Evolutionary conservation across 37 sponge, comb jelly and placozoan species (phyloP).

Genomic region (Chondrilla cf. caribensis): DNA sequence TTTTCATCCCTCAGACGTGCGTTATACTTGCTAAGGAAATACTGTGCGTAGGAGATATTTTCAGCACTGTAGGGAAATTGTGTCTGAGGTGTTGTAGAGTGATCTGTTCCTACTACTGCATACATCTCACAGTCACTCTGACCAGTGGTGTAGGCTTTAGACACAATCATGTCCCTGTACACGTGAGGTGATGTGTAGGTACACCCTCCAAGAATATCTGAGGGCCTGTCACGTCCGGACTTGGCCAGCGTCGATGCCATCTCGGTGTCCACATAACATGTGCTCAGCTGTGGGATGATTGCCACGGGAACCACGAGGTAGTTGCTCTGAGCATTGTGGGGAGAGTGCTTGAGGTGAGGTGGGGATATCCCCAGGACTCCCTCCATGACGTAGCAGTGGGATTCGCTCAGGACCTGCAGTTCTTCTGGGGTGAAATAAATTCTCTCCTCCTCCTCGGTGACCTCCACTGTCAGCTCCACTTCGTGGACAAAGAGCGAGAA

Average conservation of each 20-base stretch:
- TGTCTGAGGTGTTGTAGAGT: slow-evolving; percentile 18
- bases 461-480: slow-evolving; percentile 31
- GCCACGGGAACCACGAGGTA: slow-evolving; percentile 60
- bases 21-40: slow-evolving; percentile 51
- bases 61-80: slow-evolving; percentile 21
- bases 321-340: slow-evolving; percentile 2
- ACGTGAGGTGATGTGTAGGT: not conserved
- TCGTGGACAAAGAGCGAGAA: slow-evolving; percentile 52
- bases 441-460: slow-evolving; percentile 14
- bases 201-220: not conserved
- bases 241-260: not conserved
- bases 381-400: slow-evolving; percentile 40
- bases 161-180: not conserved
- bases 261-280: slow-evolving; percentile 33
- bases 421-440: slow-evolving; percentile 14
- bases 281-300: not conserved
- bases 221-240: not conserved
- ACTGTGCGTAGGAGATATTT: slow-evolving; percentile 34
- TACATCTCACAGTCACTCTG: not conserved
- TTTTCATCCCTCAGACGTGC: slow-evolving; percentile 9
- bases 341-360: slow-evolving; percentile 21
- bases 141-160: not conserved
- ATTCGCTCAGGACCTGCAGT: slow-evolving; percentile 16
- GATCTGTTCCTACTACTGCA: slow-evolving; percentile 34
- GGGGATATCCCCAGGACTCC: slow-evolving; percentile 32